These are phyloP conservation scores for Acanthaster planci DNA, from an alignment of 35 echinoderm and acorn worm species.

Conservation along the genomic window DNA sequence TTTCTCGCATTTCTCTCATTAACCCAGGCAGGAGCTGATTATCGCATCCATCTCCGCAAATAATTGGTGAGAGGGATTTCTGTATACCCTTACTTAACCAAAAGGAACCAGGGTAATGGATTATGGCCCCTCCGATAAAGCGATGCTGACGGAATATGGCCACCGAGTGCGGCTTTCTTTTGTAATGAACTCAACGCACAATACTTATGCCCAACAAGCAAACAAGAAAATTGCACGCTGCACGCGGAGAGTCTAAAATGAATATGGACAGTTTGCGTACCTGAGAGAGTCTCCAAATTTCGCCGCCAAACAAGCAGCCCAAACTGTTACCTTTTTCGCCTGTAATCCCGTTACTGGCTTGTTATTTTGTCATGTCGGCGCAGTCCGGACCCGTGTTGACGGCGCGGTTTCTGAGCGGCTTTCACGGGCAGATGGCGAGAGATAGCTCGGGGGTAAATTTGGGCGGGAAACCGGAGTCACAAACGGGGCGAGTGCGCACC, in stretches of 20 bases:
- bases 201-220: no score
- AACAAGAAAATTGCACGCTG: no score
- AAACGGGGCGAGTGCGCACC: no score
- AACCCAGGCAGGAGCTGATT: neutral
- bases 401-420: neutral
- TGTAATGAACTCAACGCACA: no score
- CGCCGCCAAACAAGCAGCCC: neutral
- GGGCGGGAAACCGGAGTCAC: neutral
- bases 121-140: neutral
- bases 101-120: constrained; percentile 3
- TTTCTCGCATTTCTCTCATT: neutral
- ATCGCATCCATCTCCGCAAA: neutral
- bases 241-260: no score
- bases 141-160: neutral
- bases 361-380: neutral
- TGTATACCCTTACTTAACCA: neutral
- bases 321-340: constrained; percentile 4
- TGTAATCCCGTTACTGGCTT: neutral
- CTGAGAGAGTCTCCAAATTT: no score
- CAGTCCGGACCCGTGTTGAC: neutral
- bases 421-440: constrained; percentile 2
- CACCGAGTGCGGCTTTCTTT: neutral
- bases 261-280: no score
- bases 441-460: neutral
- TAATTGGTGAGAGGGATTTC: neutral